A percentile compares a stretch with the other conserved stretches of the same genome.
phyloP scores from a whole-genome alignment of 2,113 vertebrate genomes.

The Halcyon senegalensis region DNA sequence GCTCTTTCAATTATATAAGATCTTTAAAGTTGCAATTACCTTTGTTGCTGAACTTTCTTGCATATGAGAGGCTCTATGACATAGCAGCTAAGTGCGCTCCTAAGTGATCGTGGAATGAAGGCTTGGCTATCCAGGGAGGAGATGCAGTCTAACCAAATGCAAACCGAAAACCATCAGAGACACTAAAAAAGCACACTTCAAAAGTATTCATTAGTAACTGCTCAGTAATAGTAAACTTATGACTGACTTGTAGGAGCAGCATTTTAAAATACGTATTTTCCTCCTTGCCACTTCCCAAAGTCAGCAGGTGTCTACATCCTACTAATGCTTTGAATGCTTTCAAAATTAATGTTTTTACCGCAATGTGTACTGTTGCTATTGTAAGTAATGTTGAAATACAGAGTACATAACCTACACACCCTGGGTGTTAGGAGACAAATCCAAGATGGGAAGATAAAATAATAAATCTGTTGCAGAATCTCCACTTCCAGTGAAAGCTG shows the following conservation, averaged over 20 bases:
- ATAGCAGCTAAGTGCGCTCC: not conserved
- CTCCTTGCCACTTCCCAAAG: not conserved
- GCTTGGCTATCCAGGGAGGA: not conserved
- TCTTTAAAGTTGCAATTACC: not conserved
- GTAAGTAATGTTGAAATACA: not conserved
- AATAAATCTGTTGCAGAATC: not conserved
- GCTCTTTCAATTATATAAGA: not conserved
- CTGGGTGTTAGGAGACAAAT: not conserved
- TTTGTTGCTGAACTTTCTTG: not conserved
- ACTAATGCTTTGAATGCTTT: not conserved
- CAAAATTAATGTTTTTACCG: not conserved
- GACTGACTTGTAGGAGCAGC: not conserved
- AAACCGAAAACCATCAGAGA: not conserved
- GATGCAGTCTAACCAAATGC: not conserved
- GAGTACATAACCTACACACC: not conserved
- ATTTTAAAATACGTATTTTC: not conserved
- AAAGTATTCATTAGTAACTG: not conserved
- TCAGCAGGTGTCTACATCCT: not conserved
- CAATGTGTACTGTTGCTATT: not conserved
- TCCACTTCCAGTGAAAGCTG: not conserved
- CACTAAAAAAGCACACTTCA: not conserved
- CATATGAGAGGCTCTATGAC: not conserved
- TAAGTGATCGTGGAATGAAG: not conserved
- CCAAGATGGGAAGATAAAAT: not conserved
- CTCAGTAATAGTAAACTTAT: not conserved